Evolutionary conservation across 2,888 invertebrate genomes (phyloP).

Genomic region (Saturnia pavonia): DNA sequence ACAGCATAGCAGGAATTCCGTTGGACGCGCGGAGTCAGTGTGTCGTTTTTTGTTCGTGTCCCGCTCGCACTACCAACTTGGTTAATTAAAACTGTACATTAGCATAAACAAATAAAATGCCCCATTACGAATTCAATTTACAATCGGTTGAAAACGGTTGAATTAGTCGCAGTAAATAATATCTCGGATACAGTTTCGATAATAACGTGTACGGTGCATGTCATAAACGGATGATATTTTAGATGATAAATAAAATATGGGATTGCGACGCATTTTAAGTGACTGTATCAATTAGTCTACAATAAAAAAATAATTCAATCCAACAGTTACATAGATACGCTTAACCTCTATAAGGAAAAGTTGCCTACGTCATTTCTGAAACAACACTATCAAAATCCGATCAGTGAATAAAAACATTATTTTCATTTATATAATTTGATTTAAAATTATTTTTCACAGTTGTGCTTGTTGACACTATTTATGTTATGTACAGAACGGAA

Average conservation of each 20-base stretch:
- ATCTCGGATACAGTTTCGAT: conserved; percentile 63
- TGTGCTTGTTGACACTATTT: too few relatives aligned
- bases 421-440: neutral
- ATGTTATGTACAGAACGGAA: too few relatives aligned
- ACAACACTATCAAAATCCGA: too few relatives aligned
- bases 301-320: too few relatives aligned
- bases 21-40: conserved; percentile 12
- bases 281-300: too few relatives aligned
- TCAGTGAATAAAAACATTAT: neutral
- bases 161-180: conserved; percentile 81
- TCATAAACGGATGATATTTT: neutral
- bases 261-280: neutral
- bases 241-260: neutral
- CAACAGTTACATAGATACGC: too few relatives aligned
- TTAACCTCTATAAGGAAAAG: too few relatives aligned
- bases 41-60: conserved; percentile 2
- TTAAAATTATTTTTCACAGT: neutral
- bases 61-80: neutral
- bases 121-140: conserved; percentile 81
- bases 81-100: conserved; percentile 77
- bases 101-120: conserved; percentile 82
- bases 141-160: conserved; percentile 73
- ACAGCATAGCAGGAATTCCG: conserved; percentile 58
- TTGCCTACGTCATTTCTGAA: too few relatives aligned
- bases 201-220: conserved; percentile 45